Percentiles rank a stretch among this genome's conserved stretches.
These are phyloP conservation scores for Eptatretus burgeri DNA, from an alignment of 2,113 vertebrate genomes.

Conservation along the genomic window DNA sequence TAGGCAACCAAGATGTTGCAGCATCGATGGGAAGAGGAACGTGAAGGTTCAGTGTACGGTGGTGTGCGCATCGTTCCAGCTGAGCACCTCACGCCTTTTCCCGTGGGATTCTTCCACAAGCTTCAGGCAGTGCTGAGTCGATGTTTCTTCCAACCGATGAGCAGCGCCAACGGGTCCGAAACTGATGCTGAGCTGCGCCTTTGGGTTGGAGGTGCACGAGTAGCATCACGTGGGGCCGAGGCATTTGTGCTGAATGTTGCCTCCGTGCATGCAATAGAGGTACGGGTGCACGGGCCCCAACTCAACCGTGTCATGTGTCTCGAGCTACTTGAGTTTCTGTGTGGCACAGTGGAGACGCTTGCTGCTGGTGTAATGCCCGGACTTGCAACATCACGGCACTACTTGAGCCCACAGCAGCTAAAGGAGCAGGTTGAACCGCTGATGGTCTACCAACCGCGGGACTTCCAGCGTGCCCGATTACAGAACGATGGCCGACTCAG, in stretches of 20 bases:
- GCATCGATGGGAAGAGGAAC: slow-evolving; percentile 70
- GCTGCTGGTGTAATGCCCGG: slow-evolving; percentile 58
- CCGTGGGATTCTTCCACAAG: slow-evolving; percentile 86
- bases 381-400: slow-evolving; percentile 52
- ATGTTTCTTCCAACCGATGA: slow-evolving; percentile 45
- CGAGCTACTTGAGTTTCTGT: slow-evolving; percentile 55
- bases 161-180: slow-evolving; percentile 16
- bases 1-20: slow-evolving; percentile 38
- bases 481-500: slow-evolving; percentile 50
- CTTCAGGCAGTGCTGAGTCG: slow-evolving; percentile 84
- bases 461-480: slow-evolving; percentile 59
- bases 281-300: slow-evolving; percentile 55
- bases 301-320: slow-evolving; percentile 53
- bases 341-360: slow-evolving; percentile 60
- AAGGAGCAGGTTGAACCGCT: slow-evolving; percentile 61
- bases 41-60: slow-evolving; percentile 43
- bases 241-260: slow-evolving; percentile 71
- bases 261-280: slow-evolving; percentile 81
- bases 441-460: slow-evolving; percentile 94
- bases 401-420: slow-evolving; percentile 85
- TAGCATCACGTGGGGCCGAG: slow-evolving; percentile 41
- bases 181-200: slow-evolving; percentile 51
- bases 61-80: slow-evolving; percentile 62
- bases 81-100: slow-evolving; percentile 70
- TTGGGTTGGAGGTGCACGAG: slow-evolving; percentile 62